Conservation (phyloP, 2,113 vertebrate genomes). For the Chloroceryle aenea region DNA sequence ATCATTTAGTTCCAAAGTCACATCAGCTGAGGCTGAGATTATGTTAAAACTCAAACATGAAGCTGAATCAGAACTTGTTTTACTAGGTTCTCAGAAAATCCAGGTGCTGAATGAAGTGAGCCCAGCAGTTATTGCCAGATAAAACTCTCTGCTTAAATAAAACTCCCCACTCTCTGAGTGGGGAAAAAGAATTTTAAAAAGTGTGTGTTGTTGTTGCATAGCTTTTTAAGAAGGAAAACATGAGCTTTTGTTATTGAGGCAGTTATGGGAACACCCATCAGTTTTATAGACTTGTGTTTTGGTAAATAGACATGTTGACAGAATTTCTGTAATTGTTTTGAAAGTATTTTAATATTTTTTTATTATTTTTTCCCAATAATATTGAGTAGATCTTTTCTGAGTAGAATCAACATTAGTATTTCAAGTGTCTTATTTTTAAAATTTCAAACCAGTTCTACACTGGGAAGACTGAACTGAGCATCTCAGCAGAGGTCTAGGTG, state of each 20-base stretch:
- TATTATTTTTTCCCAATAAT: too few relatives aligned
- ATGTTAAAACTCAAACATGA: background rate
- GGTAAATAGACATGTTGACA: background rate
- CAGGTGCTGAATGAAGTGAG: constrained; percentile 22
- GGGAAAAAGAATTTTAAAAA: background rate
- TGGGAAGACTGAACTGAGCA: background rate
- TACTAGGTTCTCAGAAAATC: constrained; percentile 28
- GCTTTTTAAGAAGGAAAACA: background rate
- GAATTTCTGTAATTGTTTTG: constrained; percentile 3
- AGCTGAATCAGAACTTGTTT: background rate
- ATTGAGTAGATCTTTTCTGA: background rate
- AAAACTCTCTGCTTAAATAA: background rate
- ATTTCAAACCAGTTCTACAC: background rate
- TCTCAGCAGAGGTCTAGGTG: background rate
- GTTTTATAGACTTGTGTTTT: background rate
- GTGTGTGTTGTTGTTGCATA: background rate
- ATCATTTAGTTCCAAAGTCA: background rate
- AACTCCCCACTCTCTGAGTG: too few relatives aligned
- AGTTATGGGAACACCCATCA: background rate
- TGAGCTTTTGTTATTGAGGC: background rate
- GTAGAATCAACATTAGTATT: background rate
- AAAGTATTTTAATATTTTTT: background rate
- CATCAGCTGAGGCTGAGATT: background rate
- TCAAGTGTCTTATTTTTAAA: background rate
- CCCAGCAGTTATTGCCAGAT: background rate